A percentile compares a stretch with the other conserved stretches of the same genome.
Evolutionary conservation across 2,113 vertebrate genomes (phyloP).

Genomic region (Hemibagrus wyckioides): DNA sequence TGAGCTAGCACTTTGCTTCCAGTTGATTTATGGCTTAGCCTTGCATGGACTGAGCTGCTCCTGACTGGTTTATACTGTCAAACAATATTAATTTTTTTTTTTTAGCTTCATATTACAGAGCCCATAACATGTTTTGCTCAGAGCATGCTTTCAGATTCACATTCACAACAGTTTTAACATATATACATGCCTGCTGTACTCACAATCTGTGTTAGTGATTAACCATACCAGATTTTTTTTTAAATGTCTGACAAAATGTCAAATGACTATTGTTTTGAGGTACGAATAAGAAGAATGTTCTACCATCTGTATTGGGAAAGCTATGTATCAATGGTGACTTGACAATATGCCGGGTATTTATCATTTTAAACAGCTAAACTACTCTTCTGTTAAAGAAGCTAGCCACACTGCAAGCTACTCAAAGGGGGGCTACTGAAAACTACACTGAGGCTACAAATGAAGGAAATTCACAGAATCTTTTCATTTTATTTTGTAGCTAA

Average conservation of each 20-base stretch:
- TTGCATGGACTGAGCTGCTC: background rate
- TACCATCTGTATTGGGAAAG: background rate
- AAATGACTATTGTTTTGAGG: background rate
- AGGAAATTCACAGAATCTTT: background rate
- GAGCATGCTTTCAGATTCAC: background rate
- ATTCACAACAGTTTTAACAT: background rate
- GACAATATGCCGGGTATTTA: background rate
- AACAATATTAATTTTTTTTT: background rate
- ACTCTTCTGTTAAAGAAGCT: background rate
- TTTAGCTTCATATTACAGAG: background rate
- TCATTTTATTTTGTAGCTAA: background rate
- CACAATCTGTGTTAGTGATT: background rate
- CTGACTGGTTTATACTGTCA: background rate
- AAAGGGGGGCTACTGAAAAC: background rate
- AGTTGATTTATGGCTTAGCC: slow-evolving; percentile 15
- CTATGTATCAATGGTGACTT: background rate
- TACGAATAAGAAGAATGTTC: background rate
- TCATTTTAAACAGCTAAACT: background rate
- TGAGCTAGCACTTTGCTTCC: background rate
- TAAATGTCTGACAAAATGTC: background rate
- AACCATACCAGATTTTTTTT: background rate
- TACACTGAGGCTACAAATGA: background rate
- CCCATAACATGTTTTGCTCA: background rate
- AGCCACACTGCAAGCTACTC: background rate
- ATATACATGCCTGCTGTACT: background rate